Base-by-base conservation (phyloP, 2,113 vertebrate species). In the Piaya cayana region DNA sequence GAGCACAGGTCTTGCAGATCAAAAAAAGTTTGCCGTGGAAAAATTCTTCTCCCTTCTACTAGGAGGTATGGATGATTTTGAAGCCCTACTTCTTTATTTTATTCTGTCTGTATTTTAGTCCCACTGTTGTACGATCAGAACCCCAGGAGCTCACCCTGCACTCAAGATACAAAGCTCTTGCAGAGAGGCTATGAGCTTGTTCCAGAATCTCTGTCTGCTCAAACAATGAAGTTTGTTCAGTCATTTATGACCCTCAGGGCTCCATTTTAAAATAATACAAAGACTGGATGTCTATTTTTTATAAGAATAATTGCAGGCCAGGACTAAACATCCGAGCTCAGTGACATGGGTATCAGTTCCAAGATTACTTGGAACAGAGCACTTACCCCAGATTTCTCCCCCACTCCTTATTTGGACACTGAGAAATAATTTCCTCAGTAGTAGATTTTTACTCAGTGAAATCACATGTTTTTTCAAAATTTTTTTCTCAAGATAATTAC, bases 391-490 rank as follows among this genome's bases (percentile, higher is more conserved):
- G 76, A 82, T 70, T 88, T 94, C 86, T 95, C 82, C 77, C 59
- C 22, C n/a, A 90, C 95, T 98, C 98, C 98, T 98, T 98, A 98
- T 98, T 98, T 98, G 97, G 98, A 98, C 86, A 97, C 69, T 65
- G 87, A 85, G 93, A 96, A 96, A 93, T 97, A 95, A 98, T 95
- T 96, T 98, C 96, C 88, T 97, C 93, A 95, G 95, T 97, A 98
- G 97, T 96, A 97, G 97, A 98, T 99, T 98, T 98, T 98, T 98
- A 98, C 96, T 97, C 96, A 77, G 97, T 99, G 98, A 99, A 98
- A 98, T 98, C 98, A 99, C 96, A 95, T 96, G 82, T 97, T 98
- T 98, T 98, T 90, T 95, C 88, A 97, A 94, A 82, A 59, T 45
- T 86, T 95, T 96, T 96, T 94, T 70, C 95, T 97, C 96, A 92